Base-by-base conservation (phyloP, 2,888 invertebrate genomes). In the Hetaerina titia region DNA sequence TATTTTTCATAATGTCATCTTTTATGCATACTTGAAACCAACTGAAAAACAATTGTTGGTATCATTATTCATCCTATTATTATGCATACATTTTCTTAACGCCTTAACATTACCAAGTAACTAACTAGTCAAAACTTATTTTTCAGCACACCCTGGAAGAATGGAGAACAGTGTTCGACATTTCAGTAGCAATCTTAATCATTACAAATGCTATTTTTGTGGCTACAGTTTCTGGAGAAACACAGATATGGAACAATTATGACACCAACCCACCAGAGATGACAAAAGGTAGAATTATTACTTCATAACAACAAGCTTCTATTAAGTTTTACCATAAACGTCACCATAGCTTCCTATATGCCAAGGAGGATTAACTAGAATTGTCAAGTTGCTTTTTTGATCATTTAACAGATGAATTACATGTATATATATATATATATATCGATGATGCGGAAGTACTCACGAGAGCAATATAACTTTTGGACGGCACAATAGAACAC, bases 111-210 rank as follows among this genome's bases (percentile, higher is more conserved):
- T 31, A 11, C 31, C 13, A 0, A 81, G 19, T 81, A 9, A 2
- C 31, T 31, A 22, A 15, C 31, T 81, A 22, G n/a, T 31, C 13
- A 13, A 25, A 8, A 9, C 13, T 31, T 63, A 31, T 25, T 58
- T 87, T 95, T 25, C 56, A 95, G 95, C 95, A 95, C 57, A 90
- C 95, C 7, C 96, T 98, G 13, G 96, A 96, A 45, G 97, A 98
- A 97, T 99, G 99, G 99, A 97, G 98, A 56, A 96, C 97, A 0
- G 98, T 98, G 0, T 98, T 98, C 96, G 98, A 98, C 98, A 98
- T 98, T 69, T 98, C 98, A 88, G 97, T 98, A 13, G 98, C 96
- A 0, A 97, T 98, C 6, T 97, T 98, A 95, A 96, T 97, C 0
- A 95, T 97, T 0, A 98, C 98, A 2, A 98, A 98, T 96, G 81